A percentile compares a stretch with the other conserved stretches of the same genome.
phyloP scores from a whole-genome alignment of 2,113 vertebrate species.

The Tragelaphus strepsiceros region DNA sequence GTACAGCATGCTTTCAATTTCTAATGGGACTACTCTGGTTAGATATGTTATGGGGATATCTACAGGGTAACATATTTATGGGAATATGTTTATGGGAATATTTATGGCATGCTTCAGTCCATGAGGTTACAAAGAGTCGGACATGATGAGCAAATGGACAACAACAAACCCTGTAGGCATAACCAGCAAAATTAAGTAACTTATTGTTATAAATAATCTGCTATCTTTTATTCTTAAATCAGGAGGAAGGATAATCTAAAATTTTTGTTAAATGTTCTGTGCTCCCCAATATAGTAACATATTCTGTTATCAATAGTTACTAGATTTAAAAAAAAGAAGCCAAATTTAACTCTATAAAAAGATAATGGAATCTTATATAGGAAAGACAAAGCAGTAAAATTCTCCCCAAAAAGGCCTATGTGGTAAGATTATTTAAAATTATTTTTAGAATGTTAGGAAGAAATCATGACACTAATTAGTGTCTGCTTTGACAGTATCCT shows the following conservation, averaged over 20 bases:
- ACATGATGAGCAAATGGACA: background rate
- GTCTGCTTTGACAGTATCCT: background rate
- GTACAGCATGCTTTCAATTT: background rate
- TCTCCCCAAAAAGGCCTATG: background rate
- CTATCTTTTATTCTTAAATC: background rate
- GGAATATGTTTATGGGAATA: background rate
- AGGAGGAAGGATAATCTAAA: background rate
- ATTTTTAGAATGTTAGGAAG: background rate
- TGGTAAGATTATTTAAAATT: background rate
- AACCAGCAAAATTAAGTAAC: background rate
- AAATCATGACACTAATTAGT: background rate
- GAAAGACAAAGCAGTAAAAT: background rate
- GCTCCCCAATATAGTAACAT: background rate
- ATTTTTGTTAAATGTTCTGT: background rate
- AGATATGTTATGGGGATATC: constrained; percentile 4
- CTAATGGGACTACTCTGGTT: background rate
- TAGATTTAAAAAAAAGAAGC: background rate
- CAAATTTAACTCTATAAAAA: background rate
- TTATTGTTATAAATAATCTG: background rate
- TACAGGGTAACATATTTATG: background rate
- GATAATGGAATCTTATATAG: background rate
- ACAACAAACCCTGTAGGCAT: background rate
- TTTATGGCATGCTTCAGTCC: background rate
- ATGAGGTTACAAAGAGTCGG: fast-evolving
- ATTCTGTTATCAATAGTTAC: background rate